Conservation (phyloP, 2,797 vertebrate species). For the Meriones psammophilus region DNA sequence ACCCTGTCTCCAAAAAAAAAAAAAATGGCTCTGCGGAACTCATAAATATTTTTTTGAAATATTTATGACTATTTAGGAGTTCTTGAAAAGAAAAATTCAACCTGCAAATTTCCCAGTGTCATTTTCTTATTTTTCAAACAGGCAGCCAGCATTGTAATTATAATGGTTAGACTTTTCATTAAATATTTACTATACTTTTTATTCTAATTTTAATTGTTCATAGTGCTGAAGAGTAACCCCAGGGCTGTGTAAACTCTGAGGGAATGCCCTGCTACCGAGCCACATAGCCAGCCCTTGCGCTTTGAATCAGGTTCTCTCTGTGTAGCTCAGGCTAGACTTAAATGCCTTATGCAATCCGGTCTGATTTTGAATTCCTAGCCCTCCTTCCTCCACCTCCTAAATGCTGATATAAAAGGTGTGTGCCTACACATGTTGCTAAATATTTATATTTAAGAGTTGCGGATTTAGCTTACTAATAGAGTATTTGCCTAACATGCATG, state of each 20-base stretch:
- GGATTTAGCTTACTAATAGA: background rate
- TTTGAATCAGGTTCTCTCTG: background rate
- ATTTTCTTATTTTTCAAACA: slow-evolving; percentile 44
- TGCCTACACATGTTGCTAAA: background rate
- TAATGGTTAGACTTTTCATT: slow-evolving; percentile 27
- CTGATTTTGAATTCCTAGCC: background rate
- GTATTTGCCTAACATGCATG: background rate
- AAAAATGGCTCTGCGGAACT: background rate
- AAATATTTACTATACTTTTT: background rate
- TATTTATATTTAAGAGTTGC: background rate
- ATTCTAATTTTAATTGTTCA: background rate
- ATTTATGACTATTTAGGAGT: slow-evolving; percentile 1
- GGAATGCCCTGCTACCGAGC: background rate
- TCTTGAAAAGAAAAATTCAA: slow-evolving; percentile 33
- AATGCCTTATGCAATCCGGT: background rate
- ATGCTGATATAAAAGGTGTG: background rate
- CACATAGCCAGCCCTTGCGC: background rate
- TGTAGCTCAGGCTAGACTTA: background rate
- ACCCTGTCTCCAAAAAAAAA: background rate
- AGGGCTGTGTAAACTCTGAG: background rate
- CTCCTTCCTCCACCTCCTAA: background rate
- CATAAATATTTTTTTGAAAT: slow-evolving; percentile 43
- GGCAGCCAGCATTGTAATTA: slow-evolving; percentile 12
- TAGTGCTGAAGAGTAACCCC: background rate
- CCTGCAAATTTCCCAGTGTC: background rate